Evolutionary conservation across 2,113 vertebrate genomes (phyloP), one percentile per base, ranked within the genome.

Genomic region (Clarias gariepinus): DNA sequence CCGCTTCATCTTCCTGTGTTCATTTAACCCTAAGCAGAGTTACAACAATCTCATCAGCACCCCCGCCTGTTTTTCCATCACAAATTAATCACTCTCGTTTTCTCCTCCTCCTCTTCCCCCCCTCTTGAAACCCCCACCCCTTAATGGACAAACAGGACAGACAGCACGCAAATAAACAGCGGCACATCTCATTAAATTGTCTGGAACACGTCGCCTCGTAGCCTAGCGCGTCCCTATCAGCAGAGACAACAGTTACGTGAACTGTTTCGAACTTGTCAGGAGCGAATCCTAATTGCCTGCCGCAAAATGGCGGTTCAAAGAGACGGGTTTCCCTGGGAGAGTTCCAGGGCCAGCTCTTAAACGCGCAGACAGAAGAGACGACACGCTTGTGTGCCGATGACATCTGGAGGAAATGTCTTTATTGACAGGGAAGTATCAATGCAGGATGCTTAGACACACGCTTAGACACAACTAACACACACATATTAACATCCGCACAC

Each of bases 241-340:
- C 93, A 92, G 94, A 95, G 95, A 96, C 94, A 94, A 94, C 93
- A 90, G 95, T 93, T 90, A 95, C 90, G 90, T 95, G 95, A 96
- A 95, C 95, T 96, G 95, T 95, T 95, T 95, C 95, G 94, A 96
- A 95, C 94, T 95, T 96, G 95, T 96, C 95, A 96, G 93, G 92
- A 91, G 94, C 90, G 91, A 91, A 94, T 95, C 93, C 94, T 96
- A 96, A 96, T 96, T 96, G 94, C 95, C 94, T 94, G 88, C 91
- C 90, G 92, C 87, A 66, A 94, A 95, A 94, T 93, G 93, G 94
- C 93, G 95, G 95, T 95, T 95, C 93, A 95, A 94, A 94, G 93
- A 94, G 95, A 96, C 95, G 95, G 94, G 94, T 95, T 95, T 95
- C 94, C 95, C 94, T 94, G 80, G 87, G 95, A 96, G 95, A 95